These are phyloP conservation scores for Lasioglossum lativentre DNA, from an alignment of 2,888 invertebrate genomes.

Conservation along the genomic window DNA sequence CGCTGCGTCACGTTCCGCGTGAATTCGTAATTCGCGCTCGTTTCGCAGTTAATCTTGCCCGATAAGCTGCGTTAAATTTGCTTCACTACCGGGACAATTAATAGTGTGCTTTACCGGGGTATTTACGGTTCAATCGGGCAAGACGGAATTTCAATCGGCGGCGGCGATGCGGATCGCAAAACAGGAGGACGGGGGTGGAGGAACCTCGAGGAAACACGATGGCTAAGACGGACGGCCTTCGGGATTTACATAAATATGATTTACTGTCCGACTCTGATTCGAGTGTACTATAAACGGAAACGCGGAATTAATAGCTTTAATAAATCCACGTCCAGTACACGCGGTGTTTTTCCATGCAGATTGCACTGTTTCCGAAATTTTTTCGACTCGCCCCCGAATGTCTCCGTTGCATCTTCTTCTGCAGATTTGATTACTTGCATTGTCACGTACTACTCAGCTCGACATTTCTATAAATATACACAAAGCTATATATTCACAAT, in stretches of 20 bases:
- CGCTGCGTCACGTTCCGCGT: not conserved
- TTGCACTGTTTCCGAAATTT: constrained; percentile 1
- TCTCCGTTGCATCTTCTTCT: not conserved
- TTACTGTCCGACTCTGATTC: constrained; percentile 29
- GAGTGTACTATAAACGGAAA: constrained; percentile 31
- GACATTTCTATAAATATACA: not conserved
- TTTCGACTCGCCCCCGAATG: not conserved
- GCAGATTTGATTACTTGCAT: not conserved
- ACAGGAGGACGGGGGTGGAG: not conserved
- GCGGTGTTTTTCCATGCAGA: not conserved
- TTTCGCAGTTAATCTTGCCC: constrained; percentile 5
- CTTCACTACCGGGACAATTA: constrained; percentile 7
- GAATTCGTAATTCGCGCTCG: constrained; percentile 8
- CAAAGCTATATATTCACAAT: not conserved
- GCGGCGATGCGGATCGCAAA: constrained; percentile 7
- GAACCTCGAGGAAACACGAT: not conserved
- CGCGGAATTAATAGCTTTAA: constrained; percentile 43
- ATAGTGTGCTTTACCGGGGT: constrained; percentile 37
- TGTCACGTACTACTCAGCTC: not conserved
- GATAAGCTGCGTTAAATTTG: constrained; percentile 29
- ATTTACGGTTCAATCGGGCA: constrained; percentile 36
- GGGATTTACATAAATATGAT: constrained; percentile 55
- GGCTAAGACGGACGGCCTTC: constrained; percentile 36
- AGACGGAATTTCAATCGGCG: constrained; percentile 29
- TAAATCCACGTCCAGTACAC: constrained; percentile 32